phyloP scores from a whole-genome alignment of 2,113 vertebrate species.

The Cyphomyrus discorhynchus region DNA sequence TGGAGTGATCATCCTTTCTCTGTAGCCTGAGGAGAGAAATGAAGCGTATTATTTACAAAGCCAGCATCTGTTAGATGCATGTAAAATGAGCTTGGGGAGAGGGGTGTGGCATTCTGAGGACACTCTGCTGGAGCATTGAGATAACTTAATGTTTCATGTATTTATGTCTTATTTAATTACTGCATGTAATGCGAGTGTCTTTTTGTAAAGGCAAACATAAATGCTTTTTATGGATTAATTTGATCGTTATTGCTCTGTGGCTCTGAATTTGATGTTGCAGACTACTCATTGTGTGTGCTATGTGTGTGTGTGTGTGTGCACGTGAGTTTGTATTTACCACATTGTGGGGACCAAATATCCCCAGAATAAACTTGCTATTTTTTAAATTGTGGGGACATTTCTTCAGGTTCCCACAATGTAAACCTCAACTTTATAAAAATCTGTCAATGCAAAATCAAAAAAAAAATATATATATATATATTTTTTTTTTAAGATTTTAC shows the following conservation, averaged over 20 bases:
- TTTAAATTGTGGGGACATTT: not conserved
- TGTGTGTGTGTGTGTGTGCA: not conserved
- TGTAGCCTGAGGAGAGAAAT: not conserved
- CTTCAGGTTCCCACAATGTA: not conserved
- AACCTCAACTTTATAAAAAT: not conserved
- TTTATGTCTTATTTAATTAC: conserved; percentile 30
- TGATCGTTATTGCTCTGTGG: not conserved
- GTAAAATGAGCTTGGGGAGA: not conserved
- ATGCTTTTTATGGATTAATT: not conserved
- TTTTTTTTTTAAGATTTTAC: not conserved
- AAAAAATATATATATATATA: not conserved
- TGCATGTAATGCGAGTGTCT: conserved; percentile 15
- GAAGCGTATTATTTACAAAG: not conserved
- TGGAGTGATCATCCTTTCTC: not conserved
- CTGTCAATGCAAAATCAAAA: not conserved
- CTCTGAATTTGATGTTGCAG: not conserved
- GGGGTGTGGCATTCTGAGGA: not conserved
- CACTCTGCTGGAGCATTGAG: not conserved
- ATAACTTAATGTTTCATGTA: conserved; percentile 24
- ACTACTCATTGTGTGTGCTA: not conserved
- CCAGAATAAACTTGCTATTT: not conserved
- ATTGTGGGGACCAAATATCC: not conserved
- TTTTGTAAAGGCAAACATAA: conserved; percentile 1
- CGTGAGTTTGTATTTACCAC: not conserved
- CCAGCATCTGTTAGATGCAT: not conserved